Evolutionary conservation across 2,797 vertebrate species (phyloP).

Genomic region (Pangasius krempfi): DNA sequence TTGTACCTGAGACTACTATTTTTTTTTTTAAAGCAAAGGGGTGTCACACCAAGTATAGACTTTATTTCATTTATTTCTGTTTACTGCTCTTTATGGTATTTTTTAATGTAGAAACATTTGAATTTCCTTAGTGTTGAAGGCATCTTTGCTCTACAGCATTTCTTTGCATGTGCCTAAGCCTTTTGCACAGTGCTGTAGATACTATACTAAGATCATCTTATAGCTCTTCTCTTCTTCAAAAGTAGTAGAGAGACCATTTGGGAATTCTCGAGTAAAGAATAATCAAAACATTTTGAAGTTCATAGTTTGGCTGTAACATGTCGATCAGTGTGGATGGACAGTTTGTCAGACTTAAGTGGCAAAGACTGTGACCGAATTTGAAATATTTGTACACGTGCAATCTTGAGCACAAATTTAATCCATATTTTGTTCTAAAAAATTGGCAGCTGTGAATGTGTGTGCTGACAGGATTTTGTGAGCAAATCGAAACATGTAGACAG

Average conservation of each 20-base stretch:
- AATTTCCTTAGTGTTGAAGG: too few relatives aligned
- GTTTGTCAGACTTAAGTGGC: neutral
- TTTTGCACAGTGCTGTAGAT: too few relatives aligned
- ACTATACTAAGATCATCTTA: neutral
- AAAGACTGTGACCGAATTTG: neutral
- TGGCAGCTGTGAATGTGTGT: neutral
- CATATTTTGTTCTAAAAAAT: neutral
- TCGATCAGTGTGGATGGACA: neutral
- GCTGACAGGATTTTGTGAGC: neutral
- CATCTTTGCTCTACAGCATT: too few relatives aligned
- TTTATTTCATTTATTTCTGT: too few relatives aligned
- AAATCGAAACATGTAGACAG: neutral
- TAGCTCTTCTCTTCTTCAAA: neutral
- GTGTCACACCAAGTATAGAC: too few relatives aligned
- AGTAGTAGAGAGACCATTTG: neutral
- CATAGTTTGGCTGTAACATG: neutral
- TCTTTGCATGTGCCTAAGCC: too few relatives aligned
- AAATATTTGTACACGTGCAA: neutral
- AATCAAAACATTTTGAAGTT: neutral
- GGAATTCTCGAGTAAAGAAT: neutral
- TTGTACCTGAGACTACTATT: too few relatives aligned
- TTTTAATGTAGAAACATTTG: too few relatives aligned
- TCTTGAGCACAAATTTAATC: neutral
- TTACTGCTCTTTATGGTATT: too few relatives aligned
- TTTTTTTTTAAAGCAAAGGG: too few relatives aligned